A percentile compares a stretch with the other conserved stretches of the same genome.
These are phyloP conservation scores for Sphaeramia orbicularis DNA, from an alignment of 2,797 vertebrate genomes.

Conservation along the genomic window DNA sequence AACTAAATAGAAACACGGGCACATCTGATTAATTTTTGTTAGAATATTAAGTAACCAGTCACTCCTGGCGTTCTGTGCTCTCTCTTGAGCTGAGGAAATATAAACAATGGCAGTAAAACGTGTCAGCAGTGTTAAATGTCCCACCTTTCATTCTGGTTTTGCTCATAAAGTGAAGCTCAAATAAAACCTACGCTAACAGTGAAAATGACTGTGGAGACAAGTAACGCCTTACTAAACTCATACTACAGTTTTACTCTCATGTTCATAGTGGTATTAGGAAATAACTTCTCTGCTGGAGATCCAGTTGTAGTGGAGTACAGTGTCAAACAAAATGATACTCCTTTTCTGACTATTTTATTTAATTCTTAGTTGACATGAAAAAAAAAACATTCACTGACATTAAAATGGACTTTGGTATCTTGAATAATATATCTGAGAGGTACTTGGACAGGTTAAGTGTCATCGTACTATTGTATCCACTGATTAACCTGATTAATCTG, in stretches of 20 bases:
- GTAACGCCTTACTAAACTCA: slow-evolving; percentile 44
- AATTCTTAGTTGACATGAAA: too few species aligned
- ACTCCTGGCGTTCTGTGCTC: slow-evolving; percentile 24
- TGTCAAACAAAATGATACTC: too few species aligned
- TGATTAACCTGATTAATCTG: too few species aligned
- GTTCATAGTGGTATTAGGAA: slow-evolving; percentile 27
- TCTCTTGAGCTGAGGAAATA: slow-evolving; percentile 21
- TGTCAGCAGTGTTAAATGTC: slow-evolving; percentile 31
- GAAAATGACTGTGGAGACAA: slow-evolving; percentile 33
- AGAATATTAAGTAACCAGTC: slow-evolving; percentile 40
- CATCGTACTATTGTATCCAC: neutral
- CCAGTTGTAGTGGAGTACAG: too few species aligned
- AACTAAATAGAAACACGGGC: too few species aligned
- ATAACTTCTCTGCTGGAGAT: slow-evolving; percentile 43
- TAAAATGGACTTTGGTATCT: neutral
- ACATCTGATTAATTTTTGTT: too few species aligned
- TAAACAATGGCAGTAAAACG: neutral
- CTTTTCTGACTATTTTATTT: too few species aligned
- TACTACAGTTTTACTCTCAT: slow-evolving; percentile 9
- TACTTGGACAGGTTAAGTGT: slow-evolving; percentile 2
- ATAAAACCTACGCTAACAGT: slow-evolving; percentile 23
- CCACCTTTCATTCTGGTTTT: slow-evolving; percentile 56
- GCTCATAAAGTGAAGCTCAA: slow-evolving; percentile 35
- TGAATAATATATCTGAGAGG: neutral
- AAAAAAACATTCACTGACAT: neutral